Conservation (phyloP, 2,888 invertebrate species). For the Slavum lentiscoides region DNA sequence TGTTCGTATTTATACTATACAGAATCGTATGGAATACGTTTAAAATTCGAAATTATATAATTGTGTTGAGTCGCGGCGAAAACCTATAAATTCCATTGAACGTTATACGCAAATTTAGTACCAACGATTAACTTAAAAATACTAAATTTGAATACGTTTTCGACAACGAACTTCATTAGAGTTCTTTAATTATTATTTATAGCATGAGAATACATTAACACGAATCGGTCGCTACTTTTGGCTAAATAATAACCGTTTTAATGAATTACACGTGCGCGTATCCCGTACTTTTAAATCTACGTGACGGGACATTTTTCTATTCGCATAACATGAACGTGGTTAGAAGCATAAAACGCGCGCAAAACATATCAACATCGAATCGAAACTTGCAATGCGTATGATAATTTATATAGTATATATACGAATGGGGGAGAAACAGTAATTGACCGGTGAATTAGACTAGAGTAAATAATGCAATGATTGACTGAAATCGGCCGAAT, state of each 20-base stretch:
- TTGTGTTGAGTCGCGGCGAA: not conserved
- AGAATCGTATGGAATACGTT: not conserved
- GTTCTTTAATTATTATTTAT: not conserved
- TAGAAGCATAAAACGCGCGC: too few relatives aligned
- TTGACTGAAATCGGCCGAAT: too few relatives aligned
- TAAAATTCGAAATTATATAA: not conserved
- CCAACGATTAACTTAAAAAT: constrained; percentile 33
- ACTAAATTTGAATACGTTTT: constrained; percentile 45
- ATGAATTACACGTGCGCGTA: too few relatives aligned
- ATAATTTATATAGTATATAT: too few relatives aligned
- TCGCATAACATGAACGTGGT: too few relatives aligned
- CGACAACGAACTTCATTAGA: not conserved
- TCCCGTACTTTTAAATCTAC: too few relatives aligned
- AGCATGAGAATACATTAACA: not conserved
- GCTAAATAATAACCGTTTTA: too few relatives aligned
- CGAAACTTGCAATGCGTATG: not conserved
- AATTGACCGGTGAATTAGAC: not conserved
- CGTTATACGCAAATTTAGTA: constrained; percentile 26
- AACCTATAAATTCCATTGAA: not conserved
- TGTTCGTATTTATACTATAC: too few relatives aligned
- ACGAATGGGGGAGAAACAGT: not conserved
- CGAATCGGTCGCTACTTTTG: not conserved
- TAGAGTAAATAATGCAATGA: not conserved
- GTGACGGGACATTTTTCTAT: too few relatives aligned
- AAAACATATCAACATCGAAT: too few relatives aligned